Conservation (phyloP, 2,888 invertebrate genomes). For the Sepiola atlantica region DNA sequence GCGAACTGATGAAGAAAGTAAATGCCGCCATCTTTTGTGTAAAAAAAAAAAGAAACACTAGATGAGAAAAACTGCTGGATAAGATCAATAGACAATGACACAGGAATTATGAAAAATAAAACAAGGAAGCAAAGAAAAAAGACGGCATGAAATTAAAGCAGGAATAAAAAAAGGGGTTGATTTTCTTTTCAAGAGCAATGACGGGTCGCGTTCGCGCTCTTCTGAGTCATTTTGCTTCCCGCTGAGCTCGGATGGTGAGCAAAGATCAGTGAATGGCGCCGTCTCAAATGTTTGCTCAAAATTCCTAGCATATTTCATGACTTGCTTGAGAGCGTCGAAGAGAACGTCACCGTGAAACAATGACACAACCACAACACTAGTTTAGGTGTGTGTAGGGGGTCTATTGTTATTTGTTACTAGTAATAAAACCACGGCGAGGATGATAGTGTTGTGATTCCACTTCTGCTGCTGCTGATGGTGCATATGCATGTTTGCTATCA, state of each 20-base stretch:
- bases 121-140: neutral
- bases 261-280: neutral
- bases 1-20: neutral
- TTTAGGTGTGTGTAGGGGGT: neutral
- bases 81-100: constrained; percentile 8
- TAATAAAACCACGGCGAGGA: too few species aligned
- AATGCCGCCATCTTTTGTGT: neutral
- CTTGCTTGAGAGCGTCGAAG: neutral
- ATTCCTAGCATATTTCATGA: neutral
- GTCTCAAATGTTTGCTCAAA: neutral
- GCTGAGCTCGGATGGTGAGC: neutral
- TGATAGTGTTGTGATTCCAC: too few species aligned
- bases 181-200: neutral
- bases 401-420: too few species aligned
- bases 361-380: constrained; percentile 32
- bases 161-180: neutral
- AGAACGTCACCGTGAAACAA: neutral
- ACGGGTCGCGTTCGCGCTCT: neutral
- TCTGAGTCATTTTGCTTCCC: neutral
- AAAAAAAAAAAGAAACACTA: too few species aligned
- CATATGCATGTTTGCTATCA: too few species aligned
- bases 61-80: neutral
- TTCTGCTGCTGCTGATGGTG: too few species aligned
- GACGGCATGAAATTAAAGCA: neutral
- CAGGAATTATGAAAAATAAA: neutral